These are phyloP conservation scores for Coturnix japonica DNA, from an alignment of 2,113 vertebrate species.

Conservation along the genomic window DNA sequence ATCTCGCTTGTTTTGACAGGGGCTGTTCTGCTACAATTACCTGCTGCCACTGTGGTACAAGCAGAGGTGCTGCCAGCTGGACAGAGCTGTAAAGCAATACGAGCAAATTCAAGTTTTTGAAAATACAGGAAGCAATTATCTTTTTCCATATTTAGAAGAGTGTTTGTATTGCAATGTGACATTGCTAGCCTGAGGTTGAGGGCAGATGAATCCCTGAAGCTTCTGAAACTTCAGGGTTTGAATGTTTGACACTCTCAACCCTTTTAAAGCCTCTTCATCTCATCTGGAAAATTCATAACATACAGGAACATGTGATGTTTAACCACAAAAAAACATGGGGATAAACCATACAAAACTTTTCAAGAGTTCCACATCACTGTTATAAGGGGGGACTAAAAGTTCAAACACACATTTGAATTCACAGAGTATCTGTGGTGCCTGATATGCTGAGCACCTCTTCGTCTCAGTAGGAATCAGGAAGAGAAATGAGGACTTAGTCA, in stretches of 20 bases:
- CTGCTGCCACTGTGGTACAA: conserved; percentile 62
- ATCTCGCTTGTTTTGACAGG: conserved; percentile 57
- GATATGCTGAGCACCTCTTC: not conserved
- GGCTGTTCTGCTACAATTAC: conserved; percentile 70
- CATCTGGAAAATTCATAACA: not conserved
- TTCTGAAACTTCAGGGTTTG: conserved; percentile 7
- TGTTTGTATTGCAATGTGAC: not conserved
- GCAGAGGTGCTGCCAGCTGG: conserved; percentile 64
- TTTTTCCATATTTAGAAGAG: conserved; percentile 39
- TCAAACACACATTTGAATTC: not conserved
- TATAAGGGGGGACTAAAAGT: not conserved
- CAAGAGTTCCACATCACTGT: not conserved
- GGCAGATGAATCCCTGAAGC: not conserved
- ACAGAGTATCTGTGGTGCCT: not conserved
- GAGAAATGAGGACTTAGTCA: not conserved
- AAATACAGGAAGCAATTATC: conserved; percentile 58
- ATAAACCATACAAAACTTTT: not conserved
- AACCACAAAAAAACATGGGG: not conserved
- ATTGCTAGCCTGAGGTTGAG: not conserved
- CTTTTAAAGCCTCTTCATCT: conserved; percentile 12
- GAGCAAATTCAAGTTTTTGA: conserved; percentile 46
- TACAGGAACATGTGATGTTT: not conserved
- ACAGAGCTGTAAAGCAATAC: conserved; percentile 52
- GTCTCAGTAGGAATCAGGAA: not conserved
- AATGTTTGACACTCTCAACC: not conserved